Conservation (phyloP, 2,797 vertebrate species). For the Dicrostonyx torquatus region DNA sequence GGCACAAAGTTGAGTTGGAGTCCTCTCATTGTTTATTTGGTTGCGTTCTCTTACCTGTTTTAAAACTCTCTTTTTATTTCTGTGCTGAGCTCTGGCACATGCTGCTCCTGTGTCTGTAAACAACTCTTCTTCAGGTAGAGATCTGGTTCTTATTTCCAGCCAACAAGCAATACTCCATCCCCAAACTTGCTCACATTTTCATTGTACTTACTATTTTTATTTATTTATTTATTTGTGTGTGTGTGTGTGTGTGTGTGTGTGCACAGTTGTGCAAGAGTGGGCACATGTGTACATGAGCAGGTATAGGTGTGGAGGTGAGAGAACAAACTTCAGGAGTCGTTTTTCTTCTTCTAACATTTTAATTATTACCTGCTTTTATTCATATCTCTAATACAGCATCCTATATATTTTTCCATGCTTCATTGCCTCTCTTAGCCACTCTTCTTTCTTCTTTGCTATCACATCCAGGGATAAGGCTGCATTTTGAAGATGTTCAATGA, state of each 20-base stretch:
- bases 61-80: not conserved
- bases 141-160: not conserved
- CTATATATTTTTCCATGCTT: not conserved
- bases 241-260: not conserved
- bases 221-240: not conserved
- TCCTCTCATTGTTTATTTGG: not conserved
- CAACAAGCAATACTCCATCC: rapidly evolving
- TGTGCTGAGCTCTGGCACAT: not conserved
- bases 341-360: not conserved
- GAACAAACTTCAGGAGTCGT: not conserved
- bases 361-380: not conserved
- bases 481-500: not conserved
- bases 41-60: not conserved
- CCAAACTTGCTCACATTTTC: not conserved
- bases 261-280: not conserved
- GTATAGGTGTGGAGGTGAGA: not conserved
- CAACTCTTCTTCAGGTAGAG: not conserved
- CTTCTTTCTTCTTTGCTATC: not conserved
- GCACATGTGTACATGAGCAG: not conserved
- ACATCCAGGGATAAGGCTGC: not conserved
- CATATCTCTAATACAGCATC: not conserved
- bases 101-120: not conserved
- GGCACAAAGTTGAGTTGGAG: not conserved
- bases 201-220: not conserved
- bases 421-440: not conserved